phyloP scores from a whole-genome alignment of 2,113 vertebrate genomes.

The Hepsetus odoe region DNA sequence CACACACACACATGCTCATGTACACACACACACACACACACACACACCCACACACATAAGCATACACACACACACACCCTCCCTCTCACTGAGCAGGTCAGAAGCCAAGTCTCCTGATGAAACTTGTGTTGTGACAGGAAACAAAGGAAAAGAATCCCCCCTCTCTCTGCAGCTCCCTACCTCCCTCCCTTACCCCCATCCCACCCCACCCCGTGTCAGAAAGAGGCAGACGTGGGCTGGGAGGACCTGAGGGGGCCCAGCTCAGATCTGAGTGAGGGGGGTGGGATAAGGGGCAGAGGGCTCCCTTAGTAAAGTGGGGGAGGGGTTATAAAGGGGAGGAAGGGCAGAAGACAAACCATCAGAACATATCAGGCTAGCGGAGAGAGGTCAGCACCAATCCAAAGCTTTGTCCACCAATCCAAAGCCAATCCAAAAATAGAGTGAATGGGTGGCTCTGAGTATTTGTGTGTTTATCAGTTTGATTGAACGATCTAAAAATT shows the following conservation, averaged over 20 bases:
- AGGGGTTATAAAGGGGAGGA: neutral
- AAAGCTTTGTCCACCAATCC: slow-evolving; percentile 17
- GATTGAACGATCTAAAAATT: no score
- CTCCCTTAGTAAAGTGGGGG: slow-evolving; percentile 22
- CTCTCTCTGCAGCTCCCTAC: neutral
- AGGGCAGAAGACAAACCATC: slow-evolving; percentile 4
- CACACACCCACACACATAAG: neutral
- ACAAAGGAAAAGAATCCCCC: slow-evolving; percentile 40
- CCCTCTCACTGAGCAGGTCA: slow-evolving; percentile 23
- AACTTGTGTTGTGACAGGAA: slow-evolving; percentile 45
- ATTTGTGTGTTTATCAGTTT: slow-evolving; percentile 23
- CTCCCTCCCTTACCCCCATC: neutral
- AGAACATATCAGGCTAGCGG: slow-evolving; percentile 23
- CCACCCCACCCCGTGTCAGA: slow-evolving; percentile 22
- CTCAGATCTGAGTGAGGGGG: slow-evolving; percentile 1
- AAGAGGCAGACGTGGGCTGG: slow-evolving; percentile 23
- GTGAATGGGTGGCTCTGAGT: neutral
- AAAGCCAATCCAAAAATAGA: no score
- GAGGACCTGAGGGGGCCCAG: slow-evolving; percentile 4
- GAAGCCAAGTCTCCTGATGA: slow-evolving; percentile 37
- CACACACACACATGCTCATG: neutral
- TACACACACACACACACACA: slow-evolving; percentile 6
- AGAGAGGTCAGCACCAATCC: slow-evolving; percentile 4
- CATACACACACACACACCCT: neutral
- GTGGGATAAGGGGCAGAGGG: slow-evolving; percentile 14